These are phyloP conservation scores for Xerus inauris DNA, from an alignment of 2,113 vertebrate species.

Conservation along the genomic window DNA sequence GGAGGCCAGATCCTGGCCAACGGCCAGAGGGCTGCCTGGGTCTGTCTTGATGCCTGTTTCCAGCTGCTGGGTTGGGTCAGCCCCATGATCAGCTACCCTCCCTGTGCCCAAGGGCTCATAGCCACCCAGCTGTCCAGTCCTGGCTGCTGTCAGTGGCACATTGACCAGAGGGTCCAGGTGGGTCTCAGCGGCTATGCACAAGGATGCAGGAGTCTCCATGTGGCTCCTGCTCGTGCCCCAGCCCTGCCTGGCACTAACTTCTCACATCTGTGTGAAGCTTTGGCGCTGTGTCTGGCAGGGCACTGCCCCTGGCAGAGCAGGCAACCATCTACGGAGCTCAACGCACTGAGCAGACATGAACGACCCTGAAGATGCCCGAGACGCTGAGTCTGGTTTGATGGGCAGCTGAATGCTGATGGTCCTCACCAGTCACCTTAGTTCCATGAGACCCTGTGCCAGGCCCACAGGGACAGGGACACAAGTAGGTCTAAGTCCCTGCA, in stretches of 20 bases:
- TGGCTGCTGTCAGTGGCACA: rapidly evolving
- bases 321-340: rapidly evolving
- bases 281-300: rapidly evolving
- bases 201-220: rapidly evolving
- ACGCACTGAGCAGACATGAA: background rate
- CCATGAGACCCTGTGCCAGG: background rate
- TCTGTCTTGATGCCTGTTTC: background rate
- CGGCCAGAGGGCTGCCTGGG: rapidly evolving
- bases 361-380: rapidly evolving
- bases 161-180: background rate
- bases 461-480: rapidly evolving
- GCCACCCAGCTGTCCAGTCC: too few species aligned
- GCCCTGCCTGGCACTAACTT: rapidly evolving
- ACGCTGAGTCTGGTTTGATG: rapidly evolving
- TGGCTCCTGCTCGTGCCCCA: background rate
- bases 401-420: rapidly evolving
- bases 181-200: rapidly evolving
- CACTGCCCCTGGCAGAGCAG: rapidly evolving
- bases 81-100: rapidly evolving
- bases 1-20: rapidly evolving
- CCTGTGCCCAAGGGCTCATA: background rate
- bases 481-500: rapidly evolving
- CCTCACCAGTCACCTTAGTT: too few species aligned
- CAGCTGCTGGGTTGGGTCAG: rapidly evolving
- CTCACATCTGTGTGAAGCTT: rapidly evolving